phyloP scores from a whole-genome alignment of 2,113 vertebrate species.

The Elaphurus davidianus region DNA sequence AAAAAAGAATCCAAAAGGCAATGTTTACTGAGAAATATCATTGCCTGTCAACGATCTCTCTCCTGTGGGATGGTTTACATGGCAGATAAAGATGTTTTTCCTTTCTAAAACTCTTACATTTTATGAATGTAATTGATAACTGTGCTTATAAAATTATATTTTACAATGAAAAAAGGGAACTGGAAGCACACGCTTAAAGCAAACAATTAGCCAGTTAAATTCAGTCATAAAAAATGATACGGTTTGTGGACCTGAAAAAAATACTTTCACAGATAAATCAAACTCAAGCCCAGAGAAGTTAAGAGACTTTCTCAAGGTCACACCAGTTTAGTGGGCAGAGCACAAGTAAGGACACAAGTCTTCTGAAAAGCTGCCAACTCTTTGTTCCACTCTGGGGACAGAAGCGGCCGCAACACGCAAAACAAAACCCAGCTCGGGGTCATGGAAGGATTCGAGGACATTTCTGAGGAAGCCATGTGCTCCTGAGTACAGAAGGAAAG shows the following conservation, averaged over 20 bases:
- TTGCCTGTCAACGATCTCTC: not conserved
- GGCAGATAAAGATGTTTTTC: not conserved
- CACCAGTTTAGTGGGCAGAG: not conserved
- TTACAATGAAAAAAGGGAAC: not conserved
- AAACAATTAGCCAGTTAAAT: not conserved
- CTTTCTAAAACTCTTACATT: not conserved
- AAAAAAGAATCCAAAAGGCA: not conserved
- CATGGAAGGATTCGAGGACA: not conserved
- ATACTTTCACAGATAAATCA: not conserved
- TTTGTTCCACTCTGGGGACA: not conserved
- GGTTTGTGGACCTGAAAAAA: not conserved
- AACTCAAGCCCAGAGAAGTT: not conserved
- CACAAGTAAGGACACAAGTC: not conserved
- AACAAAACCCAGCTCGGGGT: not conserved
- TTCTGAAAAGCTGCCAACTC: not conserved
- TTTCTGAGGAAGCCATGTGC: not conserved
- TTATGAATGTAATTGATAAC: not conserved
- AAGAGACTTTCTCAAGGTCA: not conserved
- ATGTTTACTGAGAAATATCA: not conserved
- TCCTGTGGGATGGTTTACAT: not conserved
- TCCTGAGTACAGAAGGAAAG: not conserved
- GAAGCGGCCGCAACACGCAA: not conserved
- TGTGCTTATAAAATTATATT: not conserved
- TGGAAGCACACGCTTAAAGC: not conserved
- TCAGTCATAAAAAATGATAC: not conserved